Percentiles rank a stretch among this genome's conserved stretches.
phyloP scores from a whole-genome alignment of 2,888 invertebrate genomes.

The Papilio demoleus region DNA sequence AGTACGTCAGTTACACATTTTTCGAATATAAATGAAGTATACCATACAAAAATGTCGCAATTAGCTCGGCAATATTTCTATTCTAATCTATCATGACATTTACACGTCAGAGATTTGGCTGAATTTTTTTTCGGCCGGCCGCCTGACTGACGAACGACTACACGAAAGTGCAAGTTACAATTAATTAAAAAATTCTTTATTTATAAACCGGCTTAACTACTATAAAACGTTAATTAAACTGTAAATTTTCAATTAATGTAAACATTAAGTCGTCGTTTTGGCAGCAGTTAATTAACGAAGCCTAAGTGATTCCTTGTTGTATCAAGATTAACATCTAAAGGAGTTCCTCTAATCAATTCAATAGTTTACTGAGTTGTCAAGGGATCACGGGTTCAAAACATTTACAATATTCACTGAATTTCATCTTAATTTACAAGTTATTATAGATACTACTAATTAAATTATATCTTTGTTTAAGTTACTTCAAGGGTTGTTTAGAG shows the following conservation, averaged over 20 bases:
- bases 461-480: not conserved
- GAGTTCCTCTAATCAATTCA: constrained; percentile 2
- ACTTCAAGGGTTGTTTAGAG: not conserved
- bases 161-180: no score
- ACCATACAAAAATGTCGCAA: no score
- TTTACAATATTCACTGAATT: not conserved
- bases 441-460: not conserved
- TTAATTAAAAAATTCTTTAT: no score
- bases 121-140: no score
- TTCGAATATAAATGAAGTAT: no score
- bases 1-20: no score
- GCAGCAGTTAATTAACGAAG: constrained; percentile 17
- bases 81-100: no score
- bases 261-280: not conserved
- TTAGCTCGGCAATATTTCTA: no score
- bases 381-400: not conserved
- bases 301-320: constrained; percentile 19
- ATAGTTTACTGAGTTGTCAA: constrained; percentile 12
- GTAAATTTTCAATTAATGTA: not conserved
- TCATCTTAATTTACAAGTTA: not conserved
- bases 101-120: no score
- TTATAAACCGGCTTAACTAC: not conserved
- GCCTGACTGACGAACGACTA: no score
- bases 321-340: constrained; percentile 17
- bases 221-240: not conserved